These are phyloP conservation scores for Solenopsis fugax DNA, from an alignment of 1,140 invertebrate genomes.

Conservation along the genomic window DNA sequence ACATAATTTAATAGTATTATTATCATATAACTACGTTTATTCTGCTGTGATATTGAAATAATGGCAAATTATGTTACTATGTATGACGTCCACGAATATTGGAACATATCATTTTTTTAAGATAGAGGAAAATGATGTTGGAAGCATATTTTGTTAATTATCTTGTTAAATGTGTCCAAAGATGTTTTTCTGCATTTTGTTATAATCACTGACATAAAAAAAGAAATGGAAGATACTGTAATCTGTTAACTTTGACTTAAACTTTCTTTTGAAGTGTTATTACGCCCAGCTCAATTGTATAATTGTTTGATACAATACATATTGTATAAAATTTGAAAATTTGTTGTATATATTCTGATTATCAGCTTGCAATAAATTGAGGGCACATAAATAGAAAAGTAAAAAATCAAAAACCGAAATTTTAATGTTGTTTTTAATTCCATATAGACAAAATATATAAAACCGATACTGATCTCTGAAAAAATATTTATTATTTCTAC, in stretches of 20 bases:
- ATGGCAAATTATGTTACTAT: neutral
- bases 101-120: slow-evolving; percentile 16
- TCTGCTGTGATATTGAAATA: neutral
- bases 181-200: slow-evolving; percentile 42
- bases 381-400: neutral
- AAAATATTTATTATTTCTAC: slow-evolving; percentile 55
- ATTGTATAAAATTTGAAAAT: neutral
- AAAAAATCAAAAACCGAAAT: slow-evolving; percentile 8
- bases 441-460: slow-evolving; percentile 2
- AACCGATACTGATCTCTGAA: neutral
- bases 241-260: slow-evolving; percentile 45
- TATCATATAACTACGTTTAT: neutral
- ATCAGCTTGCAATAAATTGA: neutral
- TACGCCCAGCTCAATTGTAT: neutral
- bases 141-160: slow-evolving; percentile 37
- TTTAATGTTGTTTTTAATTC: neutral
- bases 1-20: neutral
- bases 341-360: neutral
- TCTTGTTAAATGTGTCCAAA: slow-evolving; percentile 43
- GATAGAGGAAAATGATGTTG: slow-evolving; percentile 8
- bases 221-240: slow-evolving; percentile 42
- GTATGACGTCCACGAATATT: neutral
- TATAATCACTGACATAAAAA: slow-evolving; percentile 38
- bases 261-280: slow-evolving; percentile 32
- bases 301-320: slow-evolving; percentile 17